Evolutionary conservation across 2,888 invertebrate species (phyloP), one percentile per base, ranked within the genome.

Genomic region (Imbricaverruca yamaguchii): DNA sequence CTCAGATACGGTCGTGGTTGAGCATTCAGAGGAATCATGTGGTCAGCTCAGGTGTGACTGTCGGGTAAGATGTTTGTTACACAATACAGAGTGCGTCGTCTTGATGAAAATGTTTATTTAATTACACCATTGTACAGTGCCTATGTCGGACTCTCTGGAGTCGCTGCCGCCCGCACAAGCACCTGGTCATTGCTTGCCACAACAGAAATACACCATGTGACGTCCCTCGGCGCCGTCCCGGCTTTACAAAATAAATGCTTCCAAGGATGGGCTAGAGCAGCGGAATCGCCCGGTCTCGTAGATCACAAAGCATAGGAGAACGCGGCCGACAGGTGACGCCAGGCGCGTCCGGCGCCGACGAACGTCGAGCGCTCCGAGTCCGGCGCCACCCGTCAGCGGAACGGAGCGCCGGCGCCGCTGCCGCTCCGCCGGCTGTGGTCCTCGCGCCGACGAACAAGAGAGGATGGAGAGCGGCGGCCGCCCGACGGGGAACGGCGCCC

Each of bases 21-120:
- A 39, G 39, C 39, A 39, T 39, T 39, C 39, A 39, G 4, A 4
- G 39, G 39, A 39, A 39, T 39, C 39, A 39, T 39, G 61, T 13
- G 13, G 3, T 39, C 8, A 39, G 67, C 13, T 10, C 10, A 67
- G 11, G 7, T 23, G 11, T 8, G 21, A 63, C 39, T 39, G 39
- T 39, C 39, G 39, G 39, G 39, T 1, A 39, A 39, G 39, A 39
- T 39, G 39, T 39, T 39, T 39, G 39, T 39, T 39, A 39, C 39
- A 39, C 39, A 9, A 67, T n/a, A 69, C 39, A 39, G 69, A 69
- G 53, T 23, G 11, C 59, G 59, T 59, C 59, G 23, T 55, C 74
- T 74, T 74, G 74, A 74, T 74, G 74, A 74, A 74, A 74, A 74
- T 74, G 74, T 74, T 74, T 74, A 74, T 74, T 74, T 74, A 74